Base-by-base conservation (phyloP, 2,888 invertebrate species). In the Drosophila picticornis region DNA sequence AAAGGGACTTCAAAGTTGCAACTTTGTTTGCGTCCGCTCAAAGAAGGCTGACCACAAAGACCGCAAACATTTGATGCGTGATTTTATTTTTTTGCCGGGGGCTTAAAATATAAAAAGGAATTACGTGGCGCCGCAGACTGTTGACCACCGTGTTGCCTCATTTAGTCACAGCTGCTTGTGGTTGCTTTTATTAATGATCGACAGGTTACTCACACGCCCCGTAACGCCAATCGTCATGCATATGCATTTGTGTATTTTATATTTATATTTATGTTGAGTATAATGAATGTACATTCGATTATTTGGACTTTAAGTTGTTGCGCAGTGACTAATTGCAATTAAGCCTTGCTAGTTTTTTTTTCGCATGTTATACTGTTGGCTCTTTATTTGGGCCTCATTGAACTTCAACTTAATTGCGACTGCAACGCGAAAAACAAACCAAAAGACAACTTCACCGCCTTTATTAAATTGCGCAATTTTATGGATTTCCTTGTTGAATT, bases 11-110 rank as follows among this genome's bases (percentile, higher is more conserved):
- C 34, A 60, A 62, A 61, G 59, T 64, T 60, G 5, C 9, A 83
- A 60, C 51, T 71, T 71, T 64, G 67, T 64, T 61, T 59, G 25
- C 31, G 27, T 27, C 62, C 46, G 50, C 75, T 60, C 82, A 84
- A 74, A 82, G 83, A 72, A 72, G 72, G 57, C 62, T 55, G 60
- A 84, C 85, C 85, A 67, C 91, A 89, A 27, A 16, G 51, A 84
- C 84, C 84, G 64, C 84, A 89, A 81, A 72, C 84, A 75, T 89
- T 89, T 89, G 72, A 87, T 84, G 70, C 75, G 84, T 84, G 88
- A 57, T 81, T 80, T 86, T 80, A 83, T 89, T 86, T 80, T 86
- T 89, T 83, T 69, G 72, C 68, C 60, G 73, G 59, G 63, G 57
- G 25, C 25, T 60, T 53, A 40, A 40, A 61, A 62, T 46, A 60